Conservation (phyloP, 2,797 vertebrate genomes). For the Masticophis lateralis region DNA sequence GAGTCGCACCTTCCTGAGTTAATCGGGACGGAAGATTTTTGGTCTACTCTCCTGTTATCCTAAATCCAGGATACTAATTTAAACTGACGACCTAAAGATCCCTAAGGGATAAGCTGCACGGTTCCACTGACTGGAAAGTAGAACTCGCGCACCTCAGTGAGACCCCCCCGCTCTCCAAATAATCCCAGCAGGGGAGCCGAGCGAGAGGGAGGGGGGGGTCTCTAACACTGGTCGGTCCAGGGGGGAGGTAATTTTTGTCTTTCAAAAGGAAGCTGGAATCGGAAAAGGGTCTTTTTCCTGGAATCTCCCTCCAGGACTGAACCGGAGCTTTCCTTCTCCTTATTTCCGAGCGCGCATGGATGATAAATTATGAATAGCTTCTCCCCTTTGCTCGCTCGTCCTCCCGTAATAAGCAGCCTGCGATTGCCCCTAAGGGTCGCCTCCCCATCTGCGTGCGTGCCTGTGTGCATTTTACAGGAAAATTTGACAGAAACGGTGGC, state of each 20-base stretch:
- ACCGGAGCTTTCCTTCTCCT: conserved; percentile 14
- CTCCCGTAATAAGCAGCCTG: conserved; percentile 33
- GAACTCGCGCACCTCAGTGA: neutral
- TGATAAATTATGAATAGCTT: conserved; percentile 33
- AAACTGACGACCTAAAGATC: neutral
- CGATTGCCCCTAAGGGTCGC: neutral
- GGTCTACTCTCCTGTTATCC: neutral
- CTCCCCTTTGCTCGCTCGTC: neutral
- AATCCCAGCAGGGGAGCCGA: neutral
- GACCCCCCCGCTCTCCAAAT: neutral
- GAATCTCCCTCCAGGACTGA: neutral
- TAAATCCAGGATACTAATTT: neutral
- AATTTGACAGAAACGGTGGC: neutral
- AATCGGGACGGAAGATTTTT: neutral
- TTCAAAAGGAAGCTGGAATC: neutral
- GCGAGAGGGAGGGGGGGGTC: neutral
- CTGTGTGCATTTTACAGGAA: neutral
- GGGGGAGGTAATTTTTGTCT: neutral
- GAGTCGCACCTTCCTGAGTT: neutral
- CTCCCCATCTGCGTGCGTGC: neutral
- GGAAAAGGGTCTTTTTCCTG: neutral
- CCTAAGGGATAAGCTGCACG: neutral
- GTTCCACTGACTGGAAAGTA: neutral
- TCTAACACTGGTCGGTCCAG: neutral
- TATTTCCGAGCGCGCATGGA: conserved; percentile 3